A percentile compares a stretch with the other conserved stretches of the same genome.
phyloP scores from a whole-genome alignment of 2,888 invertebrate species.

The Drosophila cracens region DNA sequence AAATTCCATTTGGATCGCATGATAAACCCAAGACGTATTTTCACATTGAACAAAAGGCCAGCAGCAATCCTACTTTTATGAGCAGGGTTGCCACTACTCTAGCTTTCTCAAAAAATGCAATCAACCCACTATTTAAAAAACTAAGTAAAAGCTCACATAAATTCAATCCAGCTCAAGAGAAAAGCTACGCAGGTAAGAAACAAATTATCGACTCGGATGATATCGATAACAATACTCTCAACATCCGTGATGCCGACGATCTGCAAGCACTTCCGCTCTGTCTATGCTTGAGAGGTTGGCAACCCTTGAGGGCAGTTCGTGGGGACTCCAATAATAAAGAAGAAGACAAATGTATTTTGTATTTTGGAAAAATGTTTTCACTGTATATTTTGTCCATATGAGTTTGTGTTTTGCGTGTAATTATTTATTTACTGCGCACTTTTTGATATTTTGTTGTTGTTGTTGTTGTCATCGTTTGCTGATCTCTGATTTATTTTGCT shows the following conservation, averaged over 20 bases:
- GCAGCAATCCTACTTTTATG: neutral
- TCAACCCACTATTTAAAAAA: neutral
- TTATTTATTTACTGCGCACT: conserved; percentile 49
- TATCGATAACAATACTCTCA: neutral
- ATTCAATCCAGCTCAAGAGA: neutral
- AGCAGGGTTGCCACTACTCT: neutral
- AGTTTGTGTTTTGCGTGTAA: conserved; percentile 36
- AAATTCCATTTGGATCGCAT: accelerated
- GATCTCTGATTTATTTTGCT: neutral
- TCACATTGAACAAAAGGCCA: neutral
- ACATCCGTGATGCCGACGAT: neutral
- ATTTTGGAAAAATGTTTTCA: conserved; percentile 49
- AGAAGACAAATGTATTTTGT: conserved; percentile 31
- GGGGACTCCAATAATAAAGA: neutral
- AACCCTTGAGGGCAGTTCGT: neutral
- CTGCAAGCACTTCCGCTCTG: neutral
- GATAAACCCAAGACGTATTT: too few relatives aligned
- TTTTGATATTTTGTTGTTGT: conserved; percentile 24
- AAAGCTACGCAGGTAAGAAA: neutral
- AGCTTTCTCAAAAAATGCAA: neutral
- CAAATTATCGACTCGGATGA: neutral
- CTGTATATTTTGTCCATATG: conserved; percentile 45
- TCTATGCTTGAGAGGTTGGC: neutral
- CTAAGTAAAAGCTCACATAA: accelerated
- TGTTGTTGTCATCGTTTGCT: conserved; percentile 22